Percentiles rank a stretch among this genome's conserved stretches.
Conservation (phyloP, 2,113 vertebrate genomes). For the Melospiza georgiana region DNA sequence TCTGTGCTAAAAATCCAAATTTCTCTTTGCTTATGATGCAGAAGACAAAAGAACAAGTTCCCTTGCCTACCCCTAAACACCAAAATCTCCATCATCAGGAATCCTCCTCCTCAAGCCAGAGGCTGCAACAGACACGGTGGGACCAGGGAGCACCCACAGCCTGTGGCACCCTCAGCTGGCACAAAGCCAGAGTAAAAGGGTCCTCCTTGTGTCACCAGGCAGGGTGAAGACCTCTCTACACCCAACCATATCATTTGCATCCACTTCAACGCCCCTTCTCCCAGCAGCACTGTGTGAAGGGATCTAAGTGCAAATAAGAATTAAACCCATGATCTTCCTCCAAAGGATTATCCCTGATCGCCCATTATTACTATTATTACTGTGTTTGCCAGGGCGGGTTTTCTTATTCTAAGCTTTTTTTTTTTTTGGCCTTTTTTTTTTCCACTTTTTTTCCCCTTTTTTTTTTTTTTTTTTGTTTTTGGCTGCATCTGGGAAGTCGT, state of each 20-base stretch:
- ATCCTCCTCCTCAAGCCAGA: neutral
- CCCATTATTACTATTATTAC: constrained; percentile 49
- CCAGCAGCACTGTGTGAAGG: neutral
- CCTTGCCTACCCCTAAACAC: neutral
- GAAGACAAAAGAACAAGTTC: neutral
- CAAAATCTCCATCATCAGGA: neutral
- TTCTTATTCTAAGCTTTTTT: constrained; percentile 3
- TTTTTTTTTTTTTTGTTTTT: neutral
- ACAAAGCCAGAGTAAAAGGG: neutral
- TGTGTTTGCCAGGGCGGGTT: neutral
- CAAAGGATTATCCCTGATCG: neutral
- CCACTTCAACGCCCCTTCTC: neutral
- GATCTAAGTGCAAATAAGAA: constrained; percentile 27
- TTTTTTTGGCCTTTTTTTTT: neutral
- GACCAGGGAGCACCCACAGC: accelerated
- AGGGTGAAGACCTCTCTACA: neutral
- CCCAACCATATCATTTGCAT: neutral
- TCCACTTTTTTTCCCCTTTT: neutral
- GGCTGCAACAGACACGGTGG: accelerated
- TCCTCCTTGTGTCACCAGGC: accelerated
- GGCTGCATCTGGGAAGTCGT: constrained; percentile 71
- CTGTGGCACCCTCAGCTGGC: neutral
- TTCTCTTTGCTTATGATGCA: neutral
- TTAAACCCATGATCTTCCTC: neutral
- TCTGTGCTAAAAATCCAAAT: neutral